These are phyloP conservation scores for Pimephales promelas DNA, from an alignment of 2,113 vertebrate species.

Conservation along the genomic window DNA sequence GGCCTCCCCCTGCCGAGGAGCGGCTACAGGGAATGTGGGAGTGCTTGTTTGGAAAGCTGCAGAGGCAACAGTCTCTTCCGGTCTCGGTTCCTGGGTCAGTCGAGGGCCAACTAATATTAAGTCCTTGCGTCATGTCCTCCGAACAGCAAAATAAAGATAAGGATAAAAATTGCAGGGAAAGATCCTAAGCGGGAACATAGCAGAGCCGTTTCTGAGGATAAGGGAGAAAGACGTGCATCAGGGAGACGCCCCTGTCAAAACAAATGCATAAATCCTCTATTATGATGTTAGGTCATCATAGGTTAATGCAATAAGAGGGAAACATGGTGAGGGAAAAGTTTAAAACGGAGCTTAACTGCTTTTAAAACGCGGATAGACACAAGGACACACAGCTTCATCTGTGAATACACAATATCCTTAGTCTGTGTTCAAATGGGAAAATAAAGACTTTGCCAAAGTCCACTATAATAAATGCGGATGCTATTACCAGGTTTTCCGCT, in stretches of 20 bases:
- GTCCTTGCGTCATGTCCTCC: constrained; percentile 1
- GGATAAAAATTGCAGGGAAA: constrained; percentile 3
- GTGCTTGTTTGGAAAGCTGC: constrained; percentile 43
- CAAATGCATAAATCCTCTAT: constrained; percentile 6
- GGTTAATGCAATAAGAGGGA: constrained; percentile 30
- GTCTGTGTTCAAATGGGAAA: neutral
- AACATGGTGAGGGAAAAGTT: neutral
- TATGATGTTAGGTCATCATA: constrained; percentile 15
- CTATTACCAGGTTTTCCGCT: neutral
- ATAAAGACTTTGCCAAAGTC: neutral
- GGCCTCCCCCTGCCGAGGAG: neutral
- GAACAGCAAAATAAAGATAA: constrained; percentile 16
- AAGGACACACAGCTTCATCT: neutral
- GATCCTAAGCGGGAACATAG: neutral
- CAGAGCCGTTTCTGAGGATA: neutral
- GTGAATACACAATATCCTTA: neutral
- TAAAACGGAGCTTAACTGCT: neutral
- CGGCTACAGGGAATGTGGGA: constrained; percentile 24
- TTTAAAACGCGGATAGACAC: neutral
- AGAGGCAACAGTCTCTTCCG: constrained; percentile 29
- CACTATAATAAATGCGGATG: neutral
- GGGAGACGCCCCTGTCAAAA: constrained; percentile 21
- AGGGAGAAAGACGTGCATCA: neutral
- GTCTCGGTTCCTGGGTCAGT: constrained; percentile 30
- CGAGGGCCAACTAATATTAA: constrained; percentile 36